phyloP scores from a whole-genome alignment of 2,113 vertebrate genomes.

The Pseudolaguvia tuberculata region DNA sequence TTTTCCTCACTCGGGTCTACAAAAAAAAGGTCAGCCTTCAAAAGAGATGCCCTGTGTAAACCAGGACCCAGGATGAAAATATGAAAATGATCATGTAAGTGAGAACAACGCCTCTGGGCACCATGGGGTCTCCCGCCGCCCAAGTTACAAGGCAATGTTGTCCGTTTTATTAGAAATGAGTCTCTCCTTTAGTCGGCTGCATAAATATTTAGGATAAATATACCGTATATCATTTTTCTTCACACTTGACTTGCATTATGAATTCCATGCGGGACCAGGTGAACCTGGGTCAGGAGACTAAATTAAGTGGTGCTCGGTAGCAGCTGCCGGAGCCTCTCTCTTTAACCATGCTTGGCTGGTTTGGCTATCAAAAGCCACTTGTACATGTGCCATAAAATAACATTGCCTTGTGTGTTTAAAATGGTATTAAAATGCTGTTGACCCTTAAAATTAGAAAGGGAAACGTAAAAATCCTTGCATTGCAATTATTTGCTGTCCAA shows the following conservation, averaged over 20 bases:
- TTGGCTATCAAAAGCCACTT: slow-evolving; percentile 94
- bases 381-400: slow-evolving; percentile 95
- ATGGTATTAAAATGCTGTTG: slow-evolving; percentile 87
- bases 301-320: slow-evolving; percentile 94
- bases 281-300: slow-evolving; percentile 92
- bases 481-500: slow-evolving; percentile 78
- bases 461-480: slow-evolving; percentile 80
- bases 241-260: slow-evolving; percentile 96
- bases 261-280: slow-evolving; percentile 96
- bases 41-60: slow-evolving; percentile 44
- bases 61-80: slow-evolving; percentile 60
- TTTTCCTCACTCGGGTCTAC: no score
- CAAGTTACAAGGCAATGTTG: slow-evolving; percentile 69
- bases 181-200: slow-evolving; percentile 83
- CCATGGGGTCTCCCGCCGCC: slow-evolving; percentile 54
- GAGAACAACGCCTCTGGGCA: slow-evolving; percentile 65
- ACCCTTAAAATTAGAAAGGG: slow-evolving; percentile 89
- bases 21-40: neutral
- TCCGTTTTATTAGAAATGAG: slow-evolving; percentile 72
- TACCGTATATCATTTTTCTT: slow-evolving; percentile 97
- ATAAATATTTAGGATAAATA: slow-evolving; percentile 95
- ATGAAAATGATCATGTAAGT: slow-evolving; percentile 69
- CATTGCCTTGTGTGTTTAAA: slow-evolving; percentile 84
- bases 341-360: slow-evolving; percentile 99
- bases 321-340: slow-evolving; percentile 90